A percentile compares a stretch with the other conserved stretches of the same genome.
Conservation (phyloP, 2,113 vertebrate species). For the Rhinopomastus cyanomelas region DNA sequence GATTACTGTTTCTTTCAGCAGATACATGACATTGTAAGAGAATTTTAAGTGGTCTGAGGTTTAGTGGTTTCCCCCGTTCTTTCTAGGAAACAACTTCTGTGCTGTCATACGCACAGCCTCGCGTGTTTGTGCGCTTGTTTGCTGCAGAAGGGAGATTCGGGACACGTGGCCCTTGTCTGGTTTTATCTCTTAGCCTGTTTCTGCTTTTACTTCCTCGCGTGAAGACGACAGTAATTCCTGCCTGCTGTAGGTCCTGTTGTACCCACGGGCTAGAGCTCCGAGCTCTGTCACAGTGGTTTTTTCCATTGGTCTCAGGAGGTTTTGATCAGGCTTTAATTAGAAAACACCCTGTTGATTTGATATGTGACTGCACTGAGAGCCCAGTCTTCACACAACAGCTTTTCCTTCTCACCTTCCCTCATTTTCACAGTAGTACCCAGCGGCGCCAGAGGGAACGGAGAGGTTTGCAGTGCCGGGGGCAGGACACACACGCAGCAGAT, state of each 20-base stretch:
- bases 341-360: neutral
- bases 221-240: neutral
- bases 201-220: neutral
- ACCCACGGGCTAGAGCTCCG: neutral
- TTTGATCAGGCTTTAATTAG: neutral
- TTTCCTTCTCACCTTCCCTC: neutral
- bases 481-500: rapidly evolving
- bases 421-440: neutral
- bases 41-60: neutral
- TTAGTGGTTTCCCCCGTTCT: neutral
- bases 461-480: neutral
- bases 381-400: neutral
- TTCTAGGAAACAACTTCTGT: neutral
- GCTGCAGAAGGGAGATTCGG: neutral
- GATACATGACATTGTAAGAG: neutral
- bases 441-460: neutral
- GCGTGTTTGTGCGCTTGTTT: neutral
- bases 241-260: neutral
- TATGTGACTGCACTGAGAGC: too few relatives aligned
- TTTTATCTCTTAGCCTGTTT: neutral
- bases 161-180: neutral
- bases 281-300: neutral
- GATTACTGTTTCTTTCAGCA: neutral
- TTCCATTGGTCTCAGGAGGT: neutral
- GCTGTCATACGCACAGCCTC: neutral